These are phyloP conservation scores for Mirza zaza DNA, from an alignment of 2,113 vertebrate species.

Conservation along the genomic window DNA sequence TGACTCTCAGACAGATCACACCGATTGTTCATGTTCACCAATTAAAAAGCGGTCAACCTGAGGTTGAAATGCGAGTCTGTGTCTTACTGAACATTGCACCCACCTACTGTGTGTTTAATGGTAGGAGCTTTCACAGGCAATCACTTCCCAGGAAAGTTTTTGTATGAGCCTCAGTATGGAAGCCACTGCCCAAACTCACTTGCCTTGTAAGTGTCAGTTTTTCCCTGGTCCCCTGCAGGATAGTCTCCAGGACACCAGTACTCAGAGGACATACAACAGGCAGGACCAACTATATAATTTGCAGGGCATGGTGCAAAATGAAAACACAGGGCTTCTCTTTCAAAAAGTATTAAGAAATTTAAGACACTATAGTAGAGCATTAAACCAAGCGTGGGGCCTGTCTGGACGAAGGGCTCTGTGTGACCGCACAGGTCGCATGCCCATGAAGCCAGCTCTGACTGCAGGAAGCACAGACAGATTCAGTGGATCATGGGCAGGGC, in stretches of 20 bases:
- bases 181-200: not conserved
- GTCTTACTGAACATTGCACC: no score
- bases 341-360: not conserved
- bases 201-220: not conserved
- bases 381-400: fast-evolving
- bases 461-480: not conserved
- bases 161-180: not conserved
- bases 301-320: not conserved
- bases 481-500: not conserved
- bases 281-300: not conserved
- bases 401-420: no score
- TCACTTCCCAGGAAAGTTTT: not conserved
- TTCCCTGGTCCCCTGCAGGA: not conserved
- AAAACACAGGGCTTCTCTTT: not conserved
- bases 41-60: not conserved
- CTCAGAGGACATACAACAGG: not conserved
- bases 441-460: not conserved
- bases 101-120: not conserved
- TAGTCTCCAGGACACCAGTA: not conserved
- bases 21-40: not conserved
- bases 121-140: not conserved
- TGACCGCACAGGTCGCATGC: fast-evolving
- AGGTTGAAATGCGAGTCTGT: not conserved
- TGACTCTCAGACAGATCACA: not conserved
- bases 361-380: not conserved